Evolutionary conservation across 1,140 invertebrate species (phyloP), one percentile per base, ranked within the genome.

Genomic region (Leptopilina clavipes): DNA sequence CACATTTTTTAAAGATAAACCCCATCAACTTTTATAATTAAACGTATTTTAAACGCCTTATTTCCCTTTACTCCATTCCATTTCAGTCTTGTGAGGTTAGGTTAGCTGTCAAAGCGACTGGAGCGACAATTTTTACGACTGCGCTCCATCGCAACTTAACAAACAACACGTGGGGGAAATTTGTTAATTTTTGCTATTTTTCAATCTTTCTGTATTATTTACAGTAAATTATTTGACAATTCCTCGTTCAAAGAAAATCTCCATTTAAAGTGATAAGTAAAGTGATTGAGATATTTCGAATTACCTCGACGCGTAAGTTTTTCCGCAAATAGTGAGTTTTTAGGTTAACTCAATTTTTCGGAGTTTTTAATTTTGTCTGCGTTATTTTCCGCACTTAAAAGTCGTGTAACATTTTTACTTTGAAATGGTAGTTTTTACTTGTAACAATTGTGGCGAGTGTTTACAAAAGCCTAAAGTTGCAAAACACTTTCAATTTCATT

Each of bases 401-500:
- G 18, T 37, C 14, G 5, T 25, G 3, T 18, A 43, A 12, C 65
- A 65, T 72, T 75, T 25, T 52, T 70, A 72, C n/a, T 22, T 74
- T 8, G 88, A 77, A 83, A 98, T 98, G 97, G 97, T 98, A 44
- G 95, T 97, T 25, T 98, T 98, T 87, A 96, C 95, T 14, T 99
- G 97, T 88, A 95, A 95, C 84, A 92, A 94, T 79, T 98, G 97
- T 88, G 96, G 97, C 0, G 96, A 97, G 74, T 94, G 95, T 19
- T 86, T 98, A 0, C 97, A 98, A 86, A 98, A 98, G 85, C 95
- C 96, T 40, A 94, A 95, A 88, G 97, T 98, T 3, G 96, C 97
- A 77, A 97, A 97, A 86, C 97, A 98, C 90, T 97, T 97, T 88
- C 92, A 93, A 76, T 93, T 92, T 72, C 91, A 91, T 82, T 94